A percentile compares a stretch with the other conserved stretches of the same genome.
These are phyloP conservation scores for Neomorphus geoffroyi DNA, from an alignment of 2,797 vertebrate genomes.

Conservation along the genomic window DNA sequence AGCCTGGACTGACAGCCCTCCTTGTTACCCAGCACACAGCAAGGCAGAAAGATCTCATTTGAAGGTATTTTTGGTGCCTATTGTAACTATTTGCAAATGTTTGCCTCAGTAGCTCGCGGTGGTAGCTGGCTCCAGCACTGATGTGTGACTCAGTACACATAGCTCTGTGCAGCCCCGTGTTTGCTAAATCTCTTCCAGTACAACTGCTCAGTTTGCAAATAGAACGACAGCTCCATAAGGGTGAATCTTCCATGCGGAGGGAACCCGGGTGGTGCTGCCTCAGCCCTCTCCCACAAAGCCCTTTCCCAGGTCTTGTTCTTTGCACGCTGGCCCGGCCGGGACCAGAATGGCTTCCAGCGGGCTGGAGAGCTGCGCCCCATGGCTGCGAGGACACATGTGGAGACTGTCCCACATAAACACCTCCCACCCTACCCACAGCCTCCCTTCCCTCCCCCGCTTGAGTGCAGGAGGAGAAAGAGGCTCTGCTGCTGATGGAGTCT, in stretches of 20 bases:
- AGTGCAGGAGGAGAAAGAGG: background rate
- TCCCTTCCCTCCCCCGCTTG: background rate
- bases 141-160: constrained; percentile 59
- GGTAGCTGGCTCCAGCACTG: constrained; percentile 54
- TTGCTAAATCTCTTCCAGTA: constrained; percentile 59
- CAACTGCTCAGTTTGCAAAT: constrained; percentile 68
- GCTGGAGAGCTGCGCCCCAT: background rate
- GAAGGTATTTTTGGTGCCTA: constrained; percentile 67
- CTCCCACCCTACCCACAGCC: background rate
- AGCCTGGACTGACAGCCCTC: constrained; percentile 26
- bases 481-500: background rate
- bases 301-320: background rate
- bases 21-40: constrained; percentile 43
- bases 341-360: fast-evolving
- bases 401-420: background rate
- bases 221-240: constrained; percentile 18
- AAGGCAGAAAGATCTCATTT: constrained; percentile 58
- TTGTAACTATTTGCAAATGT: constrained; percentile 60
- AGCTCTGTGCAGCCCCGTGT: constrained; percentile 36
- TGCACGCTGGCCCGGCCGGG: background rate
- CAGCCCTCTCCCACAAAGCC: background rate
- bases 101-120: constrained; percentile 59
- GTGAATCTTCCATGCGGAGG: background rate
- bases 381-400: fast-evolving
- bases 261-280: background rate